Evolutionary conservation across 1,140 invertebrate genomes (phyloP).

Genomic region (Littorina saxatilis): DNA sequence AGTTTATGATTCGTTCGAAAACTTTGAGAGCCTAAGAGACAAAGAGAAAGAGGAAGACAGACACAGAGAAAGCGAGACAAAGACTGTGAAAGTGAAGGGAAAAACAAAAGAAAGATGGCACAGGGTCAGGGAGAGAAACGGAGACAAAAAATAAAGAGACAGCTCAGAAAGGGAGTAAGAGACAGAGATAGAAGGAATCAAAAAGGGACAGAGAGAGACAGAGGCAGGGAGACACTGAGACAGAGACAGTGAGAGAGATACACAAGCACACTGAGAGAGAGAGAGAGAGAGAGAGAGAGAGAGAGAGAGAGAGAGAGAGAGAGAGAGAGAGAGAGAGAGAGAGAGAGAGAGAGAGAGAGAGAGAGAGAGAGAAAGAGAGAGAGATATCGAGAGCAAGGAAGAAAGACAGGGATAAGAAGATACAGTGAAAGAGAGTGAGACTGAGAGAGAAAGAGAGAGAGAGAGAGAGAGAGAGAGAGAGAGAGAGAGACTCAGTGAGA

Average conservation of each 20-base stretch:
- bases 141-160: neutral
- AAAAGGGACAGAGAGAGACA: constrained; percentile 6
- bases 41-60: too few relatives aligned
- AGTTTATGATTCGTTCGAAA: too few relatives aligned
- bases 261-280: neutral
- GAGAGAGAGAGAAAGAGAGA: too few relatives aligned
- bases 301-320: constrained; percentile 24
- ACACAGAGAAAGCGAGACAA: too few relatives aligned
- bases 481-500: neutral
- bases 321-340: constrained; percentile 27
- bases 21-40: too few relatives aligned
- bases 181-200: neutral
- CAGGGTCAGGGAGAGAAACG: neutral
- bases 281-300: constrained; percentile 27
- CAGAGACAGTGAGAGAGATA: constrained; percentile 11
- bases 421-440: constrained; percentile 19
- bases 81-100: neutral
- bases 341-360: constrained; percentile 29
- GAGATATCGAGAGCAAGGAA: too few relatives aligned
- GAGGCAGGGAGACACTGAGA: neutral
- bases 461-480: constrained; percentile 10
- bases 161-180: constrained; percentile 8
- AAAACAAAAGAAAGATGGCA: constrained; percentile 8
- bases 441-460: neutral
- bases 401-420: constrained; percentile 19